Base-by-base conservation (phyloP, 2,797 vertebrate species). In the Enteromius treurensis region DNA sequence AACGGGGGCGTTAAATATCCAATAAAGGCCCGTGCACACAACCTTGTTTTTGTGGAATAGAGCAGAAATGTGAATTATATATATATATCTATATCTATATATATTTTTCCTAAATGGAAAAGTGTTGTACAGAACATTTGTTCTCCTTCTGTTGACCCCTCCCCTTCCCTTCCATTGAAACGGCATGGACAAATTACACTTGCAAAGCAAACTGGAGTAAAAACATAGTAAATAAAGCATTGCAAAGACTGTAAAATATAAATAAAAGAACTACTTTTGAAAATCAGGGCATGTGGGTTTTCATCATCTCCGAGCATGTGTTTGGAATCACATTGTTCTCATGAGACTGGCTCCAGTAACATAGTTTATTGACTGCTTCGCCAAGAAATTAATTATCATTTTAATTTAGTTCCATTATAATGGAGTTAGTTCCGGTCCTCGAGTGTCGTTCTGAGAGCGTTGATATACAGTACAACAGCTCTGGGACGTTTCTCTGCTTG, bases 241-340 rank as follows among this genome's bases (percentile, higher is more conserved):
- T 93, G 93, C 91, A 92, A 92, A 93, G 93, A 95, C 94, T 95
- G 95, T 95, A 95, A 95, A 91, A 95, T 95, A 95, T 94, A 92
- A 95, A 93, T 95, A 94, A 95, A 95, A 93, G 79, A 95, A 92
- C 92, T 93, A 95, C 94, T 95, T 95, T 94, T 95, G 93, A 94
- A 88, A 94, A 91, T 90, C 21, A 21, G 0, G 13, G 17, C 0
- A 9, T 7, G 11, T 75, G n/a, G 29, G 23, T 64, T 70, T 79
- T 80, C 23, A 21, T 69, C 32, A 51, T 58, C 1, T 8, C 51
- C 1, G 15, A 58, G n/a, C 15, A 47, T 77, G 1, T 49, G 51
- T 82, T 37, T 78, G 19, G 15, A 73, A 40, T 76, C 19, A 1
- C 29, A 23, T 53, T 68, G 62, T 40, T 37, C 62, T 49, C 29